Evolutionary conservation across 2,113 vertebrate species (phyloP), one percentile per base, ranked within the genome.

Genomic region (Neogobius melanostomus): DNA sequence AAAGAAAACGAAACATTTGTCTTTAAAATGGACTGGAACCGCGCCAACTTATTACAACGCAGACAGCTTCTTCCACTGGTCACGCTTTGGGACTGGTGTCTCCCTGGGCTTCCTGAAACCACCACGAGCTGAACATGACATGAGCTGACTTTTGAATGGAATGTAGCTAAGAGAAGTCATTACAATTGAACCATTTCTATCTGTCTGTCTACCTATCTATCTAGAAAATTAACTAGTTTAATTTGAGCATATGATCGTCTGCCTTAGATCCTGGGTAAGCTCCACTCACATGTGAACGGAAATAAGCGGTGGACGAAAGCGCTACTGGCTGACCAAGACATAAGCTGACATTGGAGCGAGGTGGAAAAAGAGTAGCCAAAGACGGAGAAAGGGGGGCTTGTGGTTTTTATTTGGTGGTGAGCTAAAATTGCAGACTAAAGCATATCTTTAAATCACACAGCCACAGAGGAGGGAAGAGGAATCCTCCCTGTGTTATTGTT

Each of bases 401-500:
- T 51, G 62, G 84, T 77, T 85, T 63, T 79, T 65, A 36, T 88
- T 83, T 43, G 82, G 82, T 28, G 83, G 85, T 81, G 72, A 71
- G 78, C 62, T 69, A 51, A 84, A 89, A 78, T 69, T 87, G 87
- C 85, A 81, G 80, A 83, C 83, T 68, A 44, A 75, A 84, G 85
- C 81, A 84, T 79, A 78, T 90, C 72, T 83, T 50, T 45, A 72
- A 85, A 82, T 89, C 81, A 72, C 44, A 60, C 65, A 78, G 70
- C 74, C 82, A 42, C 77, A 68, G 69, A 85, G 82, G 82, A 88
- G 87, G 79, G 81, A 84, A 88, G 90, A 87, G 69, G 81, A 87
- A 69, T 84, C 81, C 86, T 85, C 69, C 49, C 69, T 10, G 72
- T 90, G 85, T 89, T 90, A 84, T 90, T 89, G 86, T 90, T 90